Conservation (phyloP, 2,113 vertebrate species). For the Galemys pyrenaicus region DNA sequence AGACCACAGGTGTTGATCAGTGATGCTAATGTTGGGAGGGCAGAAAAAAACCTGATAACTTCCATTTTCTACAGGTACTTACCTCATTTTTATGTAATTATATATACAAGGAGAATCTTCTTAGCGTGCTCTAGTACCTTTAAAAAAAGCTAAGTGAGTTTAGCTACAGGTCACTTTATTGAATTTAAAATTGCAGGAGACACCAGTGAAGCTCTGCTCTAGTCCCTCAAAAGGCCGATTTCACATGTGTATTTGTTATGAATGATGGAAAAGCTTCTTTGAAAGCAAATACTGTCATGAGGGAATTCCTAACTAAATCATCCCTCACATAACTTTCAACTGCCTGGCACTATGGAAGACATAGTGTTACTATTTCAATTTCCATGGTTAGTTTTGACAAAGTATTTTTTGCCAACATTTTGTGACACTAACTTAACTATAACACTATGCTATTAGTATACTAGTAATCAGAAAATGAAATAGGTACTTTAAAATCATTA, state of each 20-base stretch:
- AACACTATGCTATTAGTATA: too few species aligned
- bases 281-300: neutral
- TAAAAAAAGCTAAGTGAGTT: neutral
- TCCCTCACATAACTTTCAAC: neutral
- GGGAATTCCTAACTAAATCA: neutral
- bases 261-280: constrained; percentile 38
- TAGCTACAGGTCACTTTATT: neutral
- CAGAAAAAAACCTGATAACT: too few species aligned
- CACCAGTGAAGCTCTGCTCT: neutral
- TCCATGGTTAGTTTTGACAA: neutral
- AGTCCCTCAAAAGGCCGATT: neutral
- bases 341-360: neutral
- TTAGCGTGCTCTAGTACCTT: neutral
- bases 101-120: neutral
- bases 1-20: neutral
- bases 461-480: constrained; percentile 23
- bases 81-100: neutral
- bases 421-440: constrained; percentile 11
- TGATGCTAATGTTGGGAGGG: neutral
- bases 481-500: constrained; percentile 8
- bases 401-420: constrained; percentile 15
- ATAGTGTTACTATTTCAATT: constrained; percentile 26
- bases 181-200: constrained; percentile 14
- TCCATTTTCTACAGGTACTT: too few species aligned
- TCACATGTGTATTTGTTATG: neutral